Percentiles rank a stretch among this genome's conserved stretches.
phyloP scores from a whole-genome alignment of 2,797 vertebrate genomes.

The Coregonus suidteri region DNA sequence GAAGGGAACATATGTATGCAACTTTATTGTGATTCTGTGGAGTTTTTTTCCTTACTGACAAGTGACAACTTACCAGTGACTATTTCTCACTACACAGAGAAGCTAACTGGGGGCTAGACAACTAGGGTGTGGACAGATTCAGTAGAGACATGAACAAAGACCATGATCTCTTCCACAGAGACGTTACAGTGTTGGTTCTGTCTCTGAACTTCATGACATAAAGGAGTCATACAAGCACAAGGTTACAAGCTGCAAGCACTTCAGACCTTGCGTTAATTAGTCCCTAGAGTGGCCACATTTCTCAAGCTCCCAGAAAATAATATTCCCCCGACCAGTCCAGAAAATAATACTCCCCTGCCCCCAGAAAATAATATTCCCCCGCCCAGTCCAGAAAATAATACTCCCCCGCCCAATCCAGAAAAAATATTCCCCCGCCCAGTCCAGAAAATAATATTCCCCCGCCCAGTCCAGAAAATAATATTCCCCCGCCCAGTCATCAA shows the following conservation, averaged over 20 bases:
- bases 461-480: not conserved
- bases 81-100: not conserved
- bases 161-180: not conserved
- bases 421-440: no score
- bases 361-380: no score
- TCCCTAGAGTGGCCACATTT: not conserved
- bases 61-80: not conserved
- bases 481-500: not conserved
- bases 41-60: not conserved
- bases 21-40: not conserved
- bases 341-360: no score
- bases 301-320: slow-evolving; percentile 1
- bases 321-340: no score
- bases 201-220: not conserved
- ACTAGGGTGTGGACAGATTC: not conserved
- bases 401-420: no score
- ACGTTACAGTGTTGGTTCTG: not conserved
- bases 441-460: no score
- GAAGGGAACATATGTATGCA: slow-evolving; percentile 23
- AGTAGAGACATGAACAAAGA: not conserved
- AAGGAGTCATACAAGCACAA: slow-evolving; percentile 7
- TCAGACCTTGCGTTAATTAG: slow-evolving; percentile 16
- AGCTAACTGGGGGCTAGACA: not conserved
- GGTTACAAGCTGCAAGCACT: slow-evolving; percentile 9
- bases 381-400: no score